A percentile compares a stretch with the other conserved stretches of the same genome.
phyloP scores from a whole-genome alignment of 2,797 vertebrate species.

The Myotis planiceps region DNA sequence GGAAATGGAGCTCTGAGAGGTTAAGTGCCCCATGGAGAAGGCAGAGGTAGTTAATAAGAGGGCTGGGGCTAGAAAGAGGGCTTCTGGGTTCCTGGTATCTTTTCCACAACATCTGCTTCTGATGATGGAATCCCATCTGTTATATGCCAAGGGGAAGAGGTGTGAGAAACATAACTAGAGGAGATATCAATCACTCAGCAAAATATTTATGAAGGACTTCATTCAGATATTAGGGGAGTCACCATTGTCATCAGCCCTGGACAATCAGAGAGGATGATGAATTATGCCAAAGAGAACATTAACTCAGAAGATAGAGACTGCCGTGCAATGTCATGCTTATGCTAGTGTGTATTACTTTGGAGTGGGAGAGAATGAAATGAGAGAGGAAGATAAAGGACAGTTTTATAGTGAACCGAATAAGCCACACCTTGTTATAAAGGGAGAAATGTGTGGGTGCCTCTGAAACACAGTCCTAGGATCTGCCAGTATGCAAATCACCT shows the following conservation, averaged over 20 bases:
- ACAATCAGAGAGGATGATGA: constrained; percentile 68
- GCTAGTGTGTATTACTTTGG: not conserved
- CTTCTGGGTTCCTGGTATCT: constrained; percentile 21
- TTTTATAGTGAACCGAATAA: constrained; percentile 16
- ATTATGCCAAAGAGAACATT: constrained; percentile 47
- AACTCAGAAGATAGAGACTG: constrained; percentile 29
- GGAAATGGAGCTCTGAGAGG: not conserved
- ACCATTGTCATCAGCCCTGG: constrained; percentile 62
- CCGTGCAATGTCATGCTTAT: not conserved
- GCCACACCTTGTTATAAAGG: not conserved
- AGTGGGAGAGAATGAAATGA: not conserved
- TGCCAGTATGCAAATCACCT: constrained; percentile 39
- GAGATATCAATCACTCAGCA: constrained; percentile 75
- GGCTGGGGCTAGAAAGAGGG: not conserved
- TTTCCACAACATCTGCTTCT: constrained; percentile 67
- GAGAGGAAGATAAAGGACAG: not conserved
- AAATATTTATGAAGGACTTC: constrained; percentile 78
- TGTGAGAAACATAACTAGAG: constrained; percentile 65
- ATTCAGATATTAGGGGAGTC: constrained; percentile 75
- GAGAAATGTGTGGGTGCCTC: not conserved
- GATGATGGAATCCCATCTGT: constrained; percentile 72
- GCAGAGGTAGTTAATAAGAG: not conserved
- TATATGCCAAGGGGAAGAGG: constrained; percentile 63
- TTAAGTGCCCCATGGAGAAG: not conserved
- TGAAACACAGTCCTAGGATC: constrained; percentile 35